Percentiles rank a stretch among this genome's conserved stretches.
Conservation (phyloP, 1,140 invertebrate species). For the Sitobion miscanthi region DNA sequence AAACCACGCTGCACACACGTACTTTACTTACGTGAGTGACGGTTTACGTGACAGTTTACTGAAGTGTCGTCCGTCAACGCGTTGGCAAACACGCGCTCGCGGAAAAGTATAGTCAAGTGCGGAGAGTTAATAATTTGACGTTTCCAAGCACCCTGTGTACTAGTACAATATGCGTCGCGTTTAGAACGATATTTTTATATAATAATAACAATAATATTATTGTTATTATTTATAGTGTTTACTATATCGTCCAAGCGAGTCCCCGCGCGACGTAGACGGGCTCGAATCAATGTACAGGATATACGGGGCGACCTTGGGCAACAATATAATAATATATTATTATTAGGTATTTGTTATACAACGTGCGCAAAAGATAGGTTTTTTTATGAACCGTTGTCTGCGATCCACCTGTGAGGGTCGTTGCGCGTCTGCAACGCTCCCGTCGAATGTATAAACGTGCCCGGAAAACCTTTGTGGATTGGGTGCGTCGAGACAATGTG, state of each 20-base stretch:
- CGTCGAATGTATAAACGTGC: neutral
- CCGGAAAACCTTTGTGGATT: neutral
- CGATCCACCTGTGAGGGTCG: neutral
- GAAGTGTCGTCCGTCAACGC: neutral
- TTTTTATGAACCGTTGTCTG: neutral
- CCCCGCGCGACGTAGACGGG: neutral
- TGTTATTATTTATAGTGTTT: neutral
- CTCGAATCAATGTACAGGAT: neutral
- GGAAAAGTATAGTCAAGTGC: neutral
- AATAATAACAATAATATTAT: constrained; percentile 1
- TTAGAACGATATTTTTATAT: neutral
- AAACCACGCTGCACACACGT: neutral
- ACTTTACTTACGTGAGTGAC: neutral
- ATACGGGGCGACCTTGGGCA: neutral
- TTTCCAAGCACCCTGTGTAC: neutral
- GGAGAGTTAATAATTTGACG: neutral
- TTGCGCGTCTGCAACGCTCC: neutral
- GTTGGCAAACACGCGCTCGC: neutral
- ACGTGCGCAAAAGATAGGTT: neutral
- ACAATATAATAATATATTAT: neutral
- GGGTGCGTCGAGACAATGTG: too few relatives aligned
- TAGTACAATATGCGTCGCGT: neutral
- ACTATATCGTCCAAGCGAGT: neutral
- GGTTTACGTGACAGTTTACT: neutral
- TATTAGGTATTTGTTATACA: neutral